A percentile compares a stretch with the other conserved stretches of the same genome.
Conservation (phyloP, 2,888 invertebrate species). For the Nomada ferruginata region DNA sequence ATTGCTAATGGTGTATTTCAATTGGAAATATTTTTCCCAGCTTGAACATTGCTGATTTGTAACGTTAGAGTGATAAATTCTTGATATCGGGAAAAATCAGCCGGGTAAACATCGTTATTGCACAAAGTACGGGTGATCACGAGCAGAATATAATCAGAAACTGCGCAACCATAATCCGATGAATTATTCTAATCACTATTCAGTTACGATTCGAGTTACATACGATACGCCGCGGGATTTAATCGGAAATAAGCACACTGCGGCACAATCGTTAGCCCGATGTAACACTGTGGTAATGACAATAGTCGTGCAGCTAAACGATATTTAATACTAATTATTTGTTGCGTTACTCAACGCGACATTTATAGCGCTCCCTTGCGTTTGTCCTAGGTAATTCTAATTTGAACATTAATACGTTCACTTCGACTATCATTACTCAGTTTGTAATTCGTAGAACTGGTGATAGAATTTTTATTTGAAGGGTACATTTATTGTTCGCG, state of each 20-base stretch:
- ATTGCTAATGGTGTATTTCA: too few relatives aligned
- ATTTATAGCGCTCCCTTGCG: conserved; percentile 31
- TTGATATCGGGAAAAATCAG: neutral
- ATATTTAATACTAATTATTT: conserved; percentile 63
- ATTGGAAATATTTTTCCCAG: too few relatives aligned
- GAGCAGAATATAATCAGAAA: conserved; percentile 50
- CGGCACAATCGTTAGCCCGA: conserved; percentile 56
- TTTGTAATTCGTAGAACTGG: too few relatives aligned
- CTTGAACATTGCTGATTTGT: neutral
- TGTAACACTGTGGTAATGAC: conserved; percentile 59
- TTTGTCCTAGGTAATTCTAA: neutral
- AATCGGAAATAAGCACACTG: conserved; percentile 62
- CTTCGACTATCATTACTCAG: neutral
- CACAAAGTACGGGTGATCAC: conserved; percentile 12
- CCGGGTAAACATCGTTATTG: neutral
- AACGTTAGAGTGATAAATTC: conserved; percentile 14
- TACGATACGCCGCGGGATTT: conserved; percentile 55
- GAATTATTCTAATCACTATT: conserved; percentile 65
- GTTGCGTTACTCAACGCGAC: conserved; percentile 47
- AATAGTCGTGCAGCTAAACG: conserved; percentile 48
- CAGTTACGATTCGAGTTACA: conserved; percentile 60
- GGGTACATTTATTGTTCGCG: too few relatives aligned
- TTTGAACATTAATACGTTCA: neutral
- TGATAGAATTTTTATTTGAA: too few relatives aligned
- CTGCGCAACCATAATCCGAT: conserved; percentile 44